Percentiles rank a stretch among this genome's conserved stretches.
phyloP scores from a whole-genome alignment of 2,888 invertebrate species.

The Agapostemon virescens region DNA sequence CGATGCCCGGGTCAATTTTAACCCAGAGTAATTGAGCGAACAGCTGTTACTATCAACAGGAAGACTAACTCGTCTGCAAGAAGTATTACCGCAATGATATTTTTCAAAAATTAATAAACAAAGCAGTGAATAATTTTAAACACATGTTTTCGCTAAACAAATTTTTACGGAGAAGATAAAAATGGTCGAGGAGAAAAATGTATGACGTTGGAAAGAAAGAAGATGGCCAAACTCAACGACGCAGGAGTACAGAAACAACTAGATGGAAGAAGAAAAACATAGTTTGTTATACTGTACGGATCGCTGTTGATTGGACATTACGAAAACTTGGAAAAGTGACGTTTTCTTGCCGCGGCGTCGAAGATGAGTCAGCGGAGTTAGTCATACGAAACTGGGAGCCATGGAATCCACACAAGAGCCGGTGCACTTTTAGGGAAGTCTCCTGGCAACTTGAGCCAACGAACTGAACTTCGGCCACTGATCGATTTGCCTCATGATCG shows the following conservation, averaged over 20 bases:
- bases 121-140: too few species aligned
- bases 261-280: neutral
- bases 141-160: too few species aligned
- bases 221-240: too few species aligned
- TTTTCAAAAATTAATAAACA: too few species aligned
- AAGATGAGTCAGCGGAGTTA: constrained; percentile 70
- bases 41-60: too few species aligned
- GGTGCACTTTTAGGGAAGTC: constrained; percentile 77
- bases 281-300: neutral
- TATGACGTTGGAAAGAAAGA: too few species aligned
- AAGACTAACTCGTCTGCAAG: too few species aligned
- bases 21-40: too few species aligned
- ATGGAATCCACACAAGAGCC: constrained; percentile 77
- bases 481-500: constrained; percentile 61
- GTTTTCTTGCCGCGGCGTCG: constrained; percentile 27
- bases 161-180: too few species aligned
- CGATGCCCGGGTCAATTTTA: too few species aligned
- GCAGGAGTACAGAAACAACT: neutral
- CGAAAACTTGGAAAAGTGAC: constrained; percentile 28
- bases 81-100: too few species aligned
- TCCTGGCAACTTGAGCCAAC: constrained; percentile 62
- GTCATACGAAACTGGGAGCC: constrained; percentile 75
- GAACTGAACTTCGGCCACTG: constrained; percentile 40
- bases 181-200: too few species aligned
- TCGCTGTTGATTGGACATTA: constrained; percentile 11